Evolutionary conservation across 2,888 invertebrate species (phyloP).

Genomic region (Thera britannica): DNA sequence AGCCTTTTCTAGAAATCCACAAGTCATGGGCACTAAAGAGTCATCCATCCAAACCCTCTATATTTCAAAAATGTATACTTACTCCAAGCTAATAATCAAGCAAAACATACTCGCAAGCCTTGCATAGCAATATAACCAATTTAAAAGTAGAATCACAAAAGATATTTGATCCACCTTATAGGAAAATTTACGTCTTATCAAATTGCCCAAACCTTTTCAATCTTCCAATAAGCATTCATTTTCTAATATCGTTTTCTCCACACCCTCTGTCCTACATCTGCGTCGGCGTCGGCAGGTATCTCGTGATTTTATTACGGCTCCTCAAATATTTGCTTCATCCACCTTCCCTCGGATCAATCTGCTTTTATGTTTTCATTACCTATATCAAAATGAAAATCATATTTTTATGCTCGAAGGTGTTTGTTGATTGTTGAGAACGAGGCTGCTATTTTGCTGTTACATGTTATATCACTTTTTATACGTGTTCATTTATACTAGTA

Average conservation of each 20-base stretch:
- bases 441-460: background rate
- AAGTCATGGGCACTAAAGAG: too few relatives aligned
- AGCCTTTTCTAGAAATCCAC: too few relatives aligned
- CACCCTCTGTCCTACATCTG: conserved; percentile 22
- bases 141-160: too few relatives aligned
- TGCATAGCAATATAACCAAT: too few relatives aligned
- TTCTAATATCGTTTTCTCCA: conserved; percentile 8
- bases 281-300: conserved; percentile 57
- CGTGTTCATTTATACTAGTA: too few relatives aligned
- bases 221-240: conserved; percentile 12
- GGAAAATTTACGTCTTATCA: background rate
- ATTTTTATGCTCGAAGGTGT: conserved; percentile 31
- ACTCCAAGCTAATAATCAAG: too few relatives aligned
- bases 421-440: conserved; percentile 6
- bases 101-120: too few relatives aligned
- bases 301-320: conserved; percentile 67
- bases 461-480: background rate
- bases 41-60: too few relatives aligned
- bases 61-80: too few relatives aligned
- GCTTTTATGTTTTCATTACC: conserved; percentile 40
- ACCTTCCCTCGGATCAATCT: conserved; percentile 43
- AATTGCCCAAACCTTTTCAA: conserved; percentile 14
- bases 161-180: too few relatives aligned
- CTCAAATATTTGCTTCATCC: conserved; percentile 63
- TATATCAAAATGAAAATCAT: conserved; percentile 34